Evolutionary conservation across 2,113 vertebrate genomes (phyloP), one percentile per base, ranked within the genome.

Genomic region (Leucopsar rothschildi): DNA sequence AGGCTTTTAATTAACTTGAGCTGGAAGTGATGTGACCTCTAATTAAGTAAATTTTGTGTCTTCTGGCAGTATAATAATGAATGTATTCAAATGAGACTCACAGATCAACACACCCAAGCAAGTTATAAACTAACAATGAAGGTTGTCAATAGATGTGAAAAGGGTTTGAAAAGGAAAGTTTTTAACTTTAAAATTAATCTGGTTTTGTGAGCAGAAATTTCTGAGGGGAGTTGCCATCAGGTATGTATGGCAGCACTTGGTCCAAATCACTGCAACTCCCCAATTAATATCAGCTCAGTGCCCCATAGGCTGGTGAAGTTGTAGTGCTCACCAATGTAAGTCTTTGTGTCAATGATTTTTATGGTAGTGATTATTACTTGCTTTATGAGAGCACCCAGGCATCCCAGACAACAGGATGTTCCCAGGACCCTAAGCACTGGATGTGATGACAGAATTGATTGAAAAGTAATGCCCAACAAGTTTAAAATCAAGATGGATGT

Each of bases 1-100:
- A 96, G 85, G 80, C 91, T 96, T 97, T 97, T 97, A 98, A 97
- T 97, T 98, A 97, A 97, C 72, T 97, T 91, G 90, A 97, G 68
- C 93, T 96, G 60, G 75, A 96, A 86, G 94, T 93, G 79, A 73
- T 86, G 73, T 94, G 96, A 97, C 96, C 96, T 96, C 96, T 96
- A 97, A 97, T 97, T 97, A 97, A 95, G 92, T 96, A 95, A 94
- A 95, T 95, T 96, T 96, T 95, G 28, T 96, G 93, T 96, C 91
- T 96, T 85, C 85, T 92, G 86, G 91, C 86, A 94, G 82, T 83
- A 82, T 95, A 95, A 94, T 96, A 97, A 97, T 94, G 83, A 97
- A 92, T 11, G 37, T 96, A 95, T 96, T 97, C 76, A 95, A 97
- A 97, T 86, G 69, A 96, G 79, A 86, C 75, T 92, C 19, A 23